Conservation (phyloP, 1,140 invertebrate genomes). For the honey bee (Apis mellifera) region Amel_HAv3.1 CM009940.2:5355001-5355500, state of each 20-base stretch:
- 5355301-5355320: background rate
- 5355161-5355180: too few species aligned
- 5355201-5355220: too few species aligned
- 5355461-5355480: constrained; percentile 23
- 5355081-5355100: too few species aligned
- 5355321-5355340: background rate
- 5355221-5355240: too few species aligned
- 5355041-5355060: too few species aligned
- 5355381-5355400: constrained; percentile 13
- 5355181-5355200: too few species aligned
- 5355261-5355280: background rate
- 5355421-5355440: constrained; percentile 32
- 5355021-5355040: too few species aligned
- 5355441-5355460: constrained; percentile 20
- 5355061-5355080: too few species aligned
- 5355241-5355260: background rate
- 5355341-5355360: constrained; percentile 31
- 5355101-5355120: too few species aligned
- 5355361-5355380: background rate
- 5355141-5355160: too few species aligned
- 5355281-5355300: background rate
- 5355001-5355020: too few species aligned
- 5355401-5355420: constrained; percentile 11
- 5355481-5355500: background rate
- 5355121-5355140: too few species aligned